Evolutionary conservation across 2,888 invertebrate genomes (phyloP).

Genomic region (Dugesia japonica): DNA sequence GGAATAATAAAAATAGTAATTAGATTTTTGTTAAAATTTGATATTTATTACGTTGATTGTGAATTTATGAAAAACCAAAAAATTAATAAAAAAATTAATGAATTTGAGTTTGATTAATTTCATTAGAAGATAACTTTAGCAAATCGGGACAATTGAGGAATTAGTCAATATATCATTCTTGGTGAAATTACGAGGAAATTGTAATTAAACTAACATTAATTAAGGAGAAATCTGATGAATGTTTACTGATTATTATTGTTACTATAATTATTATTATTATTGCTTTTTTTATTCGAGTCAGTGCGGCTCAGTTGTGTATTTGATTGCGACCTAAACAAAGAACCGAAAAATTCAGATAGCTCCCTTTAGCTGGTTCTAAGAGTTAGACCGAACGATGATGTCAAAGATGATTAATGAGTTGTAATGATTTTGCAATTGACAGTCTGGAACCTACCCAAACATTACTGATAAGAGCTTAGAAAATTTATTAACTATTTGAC

Average conservation of each 20-base stretch:
- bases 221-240: slow-evolving; percentile 20
- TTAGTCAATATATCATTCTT: slow-evolving; percentile 14
- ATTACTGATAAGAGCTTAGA: slow-evolving; percentile 20
- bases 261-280: too few relatives aligned
- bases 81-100: not conserved
- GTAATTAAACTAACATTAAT: slow-evolving; percentile 20
- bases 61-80: not conserved
- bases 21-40: not conserved
- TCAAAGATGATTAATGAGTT: slow-evolving; percentile 6
- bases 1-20: not conserved
- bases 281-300: not conserved
- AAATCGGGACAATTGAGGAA: slow-evolving; percentile 13
- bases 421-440: slow-evolving; percentile 20
- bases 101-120: not conserved
- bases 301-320: slow-evolving; percentile 1
- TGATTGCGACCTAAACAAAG: slow-evolving; percentile 8
- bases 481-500: slow-evolving; percentile 14
- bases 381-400: slow-evolving; percentile 4
- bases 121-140: not conserved
- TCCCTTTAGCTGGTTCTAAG: slow-evolving; percentile 3
- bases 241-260: slow-evolving; percentile 14
- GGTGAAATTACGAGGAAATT: not conserved
- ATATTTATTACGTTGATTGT: not conserved
- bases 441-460: slow-evolving; percentile 20
- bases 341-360: slow-evolving; percentile 20